Conservation (phyloP, 2,113 vertebrate species). For the Peromyscus californicus region DNA sequence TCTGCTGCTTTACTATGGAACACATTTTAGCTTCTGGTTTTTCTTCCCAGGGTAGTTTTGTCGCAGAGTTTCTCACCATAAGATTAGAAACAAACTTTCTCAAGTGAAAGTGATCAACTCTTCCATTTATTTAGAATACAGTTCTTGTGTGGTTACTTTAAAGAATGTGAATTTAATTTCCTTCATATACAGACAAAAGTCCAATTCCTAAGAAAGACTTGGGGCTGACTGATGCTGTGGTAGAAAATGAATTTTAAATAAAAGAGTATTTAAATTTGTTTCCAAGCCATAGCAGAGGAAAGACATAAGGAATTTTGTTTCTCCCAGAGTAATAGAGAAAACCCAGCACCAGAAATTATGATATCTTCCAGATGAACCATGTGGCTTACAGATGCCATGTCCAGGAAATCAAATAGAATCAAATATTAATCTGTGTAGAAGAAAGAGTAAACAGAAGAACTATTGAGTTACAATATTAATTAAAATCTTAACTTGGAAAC, state of each 20-base stretch:
- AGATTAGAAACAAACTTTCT: slow-evolving; percentile 14
- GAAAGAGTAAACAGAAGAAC: neutral
- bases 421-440: slow-evolving; percentile 23
- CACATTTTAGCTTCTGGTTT: neutral
- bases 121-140: neutral
- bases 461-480: neutral
- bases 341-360: neutral
- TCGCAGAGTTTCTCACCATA: neutral
- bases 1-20: neutral
- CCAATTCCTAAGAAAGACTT: neutral
- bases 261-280: slow-evolving; percentile 34
- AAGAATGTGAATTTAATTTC: neutral
- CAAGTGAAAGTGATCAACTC: slow-evolving; percentile 20
- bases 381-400: neutral
- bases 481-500: slow-evolving; percentile 8
- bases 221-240: neutral
- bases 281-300: neutral
- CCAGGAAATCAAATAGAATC: neutral
- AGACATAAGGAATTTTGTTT: neutral
- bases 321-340: neutral
- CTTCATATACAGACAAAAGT: slow-evolving; percentile 14
- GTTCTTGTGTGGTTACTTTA: neutral
- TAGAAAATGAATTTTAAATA: neutral
- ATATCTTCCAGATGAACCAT: neutral
- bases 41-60: neutral